These are phyloP conservation scores for Chrysaora quinquecirrha DNA, from an alignment of 30 jellyfish, hydroid and myxozoan species.

Conservation along the genomic window DNA sequence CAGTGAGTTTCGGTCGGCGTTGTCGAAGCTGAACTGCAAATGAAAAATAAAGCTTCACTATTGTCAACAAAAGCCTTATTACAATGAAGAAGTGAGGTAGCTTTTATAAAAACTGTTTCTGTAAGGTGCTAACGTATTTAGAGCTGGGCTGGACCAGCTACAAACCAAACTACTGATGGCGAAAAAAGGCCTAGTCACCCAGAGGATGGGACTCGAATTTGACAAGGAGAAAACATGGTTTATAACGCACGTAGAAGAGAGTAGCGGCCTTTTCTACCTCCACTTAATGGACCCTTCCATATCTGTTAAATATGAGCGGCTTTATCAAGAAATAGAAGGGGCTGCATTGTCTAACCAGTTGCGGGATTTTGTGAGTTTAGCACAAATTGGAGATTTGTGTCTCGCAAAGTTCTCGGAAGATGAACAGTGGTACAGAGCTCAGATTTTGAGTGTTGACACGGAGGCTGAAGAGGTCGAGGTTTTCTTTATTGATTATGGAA, in stretches of 20 bases:
- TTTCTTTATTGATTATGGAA: conserved; percentile 83
- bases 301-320: conserved; percentile 74
- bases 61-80: too few relatives aligned
- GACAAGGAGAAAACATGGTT: conserved; percentile 72
- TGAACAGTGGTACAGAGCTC: conserved; percentile 90
- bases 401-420: conserved; percentile 90
- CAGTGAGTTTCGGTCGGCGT: too few relatives aligned
- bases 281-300: conserved; percentile 74
- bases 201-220: conserved; percentile 64
- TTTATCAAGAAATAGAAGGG: conserved; percentile 62
- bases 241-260: conserved; percentile 72
- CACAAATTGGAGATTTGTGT: conserved; percentile 66
- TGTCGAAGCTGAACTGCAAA: too few relatives aligned
- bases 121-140: too few relatives aligned
- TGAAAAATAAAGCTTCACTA: too few relatives aligned
- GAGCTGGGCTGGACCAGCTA: too few relatives aligned
- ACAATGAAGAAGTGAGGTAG: too few relatives aligned
- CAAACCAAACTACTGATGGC: too few relatives aligned
- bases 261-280: conserved; percentile 75
- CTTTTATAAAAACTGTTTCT: too few relatives aligned
- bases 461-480: conserved; percentile 76
- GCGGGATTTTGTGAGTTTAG: conserved; percentile 12
- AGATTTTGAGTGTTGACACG: conserved; percentile 51
- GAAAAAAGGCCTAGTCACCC: conserved; percentile 4
- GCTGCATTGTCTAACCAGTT: conserved; percentile 35